A percentile compares a stretch with the other conserved stretches of the same genome.
phyloP scores from a whole-genome alignment of 1,140 invertebrate genomes.

The Acromyrmex echinatior region DNA sequence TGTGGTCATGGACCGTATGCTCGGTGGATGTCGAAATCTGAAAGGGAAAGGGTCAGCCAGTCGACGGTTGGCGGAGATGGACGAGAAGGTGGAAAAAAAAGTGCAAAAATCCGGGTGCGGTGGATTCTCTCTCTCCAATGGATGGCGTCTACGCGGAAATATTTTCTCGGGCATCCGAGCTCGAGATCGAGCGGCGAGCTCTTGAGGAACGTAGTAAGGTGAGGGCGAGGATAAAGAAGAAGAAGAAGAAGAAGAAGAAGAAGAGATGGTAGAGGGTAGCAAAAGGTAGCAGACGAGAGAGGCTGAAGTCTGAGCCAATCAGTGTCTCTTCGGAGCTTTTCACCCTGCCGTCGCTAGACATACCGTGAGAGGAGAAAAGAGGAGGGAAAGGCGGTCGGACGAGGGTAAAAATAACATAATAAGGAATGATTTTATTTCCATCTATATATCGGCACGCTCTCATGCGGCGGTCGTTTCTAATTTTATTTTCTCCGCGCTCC shows the following conservation, averaged over 20 bases:
- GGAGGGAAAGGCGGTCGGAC: background rate
- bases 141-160: constrained; percentile 44
- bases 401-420: constrained; percentile 78
- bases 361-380: constrained; percentile 3
- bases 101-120: constrained; percentile 57
- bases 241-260: constrained; percentile 19
- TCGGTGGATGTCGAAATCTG: background rate
- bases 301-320: constrained; percentile 76
- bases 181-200: constrained; percentile 11
- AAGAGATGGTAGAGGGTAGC: constrained; percentile 1
- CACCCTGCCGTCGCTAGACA: constrained; percentile 43
- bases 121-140: constrained; percentile 15
- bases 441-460: constrained; percentile 67
- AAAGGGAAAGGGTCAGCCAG: constrained; percentile 40
- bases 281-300: constrained; percentile 54
- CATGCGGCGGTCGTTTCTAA: constrained; percentile 63
- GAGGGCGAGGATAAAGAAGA: constrained; percentile 21
- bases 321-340: constrained; percentile 74
- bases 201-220: constrained; percentile 27
- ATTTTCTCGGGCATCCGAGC: constrained; percentile 45
- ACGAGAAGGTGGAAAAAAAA: constrained; percentile 35
- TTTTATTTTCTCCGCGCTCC: constrained; percentile 68
- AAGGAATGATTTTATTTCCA: constrained; percentile 81
- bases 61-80: constrained; percentile 27
- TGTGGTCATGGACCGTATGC: constrained; percentile 9